Evolutionary conservation across 2,113 vertebrate species (phyloP).

Genomic region (Speoplatyrhinus poulsoni): DNA sequence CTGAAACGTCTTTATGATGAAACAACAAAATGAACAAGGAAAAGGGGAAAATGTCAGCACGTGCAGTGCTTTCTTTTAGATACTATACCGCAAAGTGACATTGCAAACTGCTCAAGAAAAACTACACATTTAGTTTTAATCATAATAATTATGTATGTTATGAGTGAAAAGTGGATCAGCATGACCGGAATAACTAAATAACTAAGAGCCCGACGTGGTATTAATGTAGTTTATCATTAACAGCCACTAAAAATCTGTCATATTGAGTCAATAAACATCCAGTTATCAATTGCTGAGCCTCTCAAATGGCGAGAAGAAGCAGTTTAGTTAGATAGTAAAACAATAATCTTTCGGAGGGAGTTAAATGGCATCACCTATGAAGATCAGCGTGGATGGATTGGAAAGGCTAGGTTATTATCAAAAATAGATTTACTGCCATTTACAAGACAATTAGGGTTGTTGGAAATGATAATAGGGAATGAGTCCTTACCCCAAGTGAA

Average conservation of each 20-base stretch:
- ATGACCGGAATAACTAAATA: neutral
- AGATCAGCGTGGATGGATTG: slow-evolving; percentile 23
- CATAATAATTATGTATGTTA: neutral
- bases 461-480: slow-evolving; percentile 36
- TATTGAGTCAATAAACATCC: slow-evolving; percentile 50
- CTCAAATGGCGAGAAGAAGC: slow-evolving; percentile 24
- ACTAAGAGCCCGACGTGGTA: slow-evolving; percentile 31
- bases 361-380: slow-evolving; percentile 53
- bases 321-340: slow-evolving; percentile 50
- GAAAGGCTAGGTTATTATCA: slow-evolving; percentile 32
- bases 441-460: slow-evolving; percentile 41
- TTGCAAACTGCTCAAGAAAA: too few relatives aligned
- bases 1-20: too few relatives aligned
- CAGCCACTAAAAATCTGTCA: slow-evolving; percentile 36
- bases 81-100: too few relatives aligned
- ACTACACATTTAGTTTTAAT: neutral
- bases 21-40: too few relatives aligned
- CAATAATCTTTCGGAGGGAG: slow-evolving; percentile 28
- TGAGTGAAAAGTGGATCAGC: too few relatives aligned
- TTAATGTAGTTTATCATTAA: slow-evolving; percentile 40
- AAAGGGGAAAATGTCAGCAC: too few relatives aligned
- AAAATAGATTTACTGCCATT: slow-evolving; percentile 13
- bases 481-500: too few relatives aligned
- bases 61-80: too few relatives aligned
- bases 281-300: slow-evolving; percentile 49